Base-by-base conservation (phyloP, 2,888 invertebrate species). In the Eupithecia tripunctaria region DNA sequence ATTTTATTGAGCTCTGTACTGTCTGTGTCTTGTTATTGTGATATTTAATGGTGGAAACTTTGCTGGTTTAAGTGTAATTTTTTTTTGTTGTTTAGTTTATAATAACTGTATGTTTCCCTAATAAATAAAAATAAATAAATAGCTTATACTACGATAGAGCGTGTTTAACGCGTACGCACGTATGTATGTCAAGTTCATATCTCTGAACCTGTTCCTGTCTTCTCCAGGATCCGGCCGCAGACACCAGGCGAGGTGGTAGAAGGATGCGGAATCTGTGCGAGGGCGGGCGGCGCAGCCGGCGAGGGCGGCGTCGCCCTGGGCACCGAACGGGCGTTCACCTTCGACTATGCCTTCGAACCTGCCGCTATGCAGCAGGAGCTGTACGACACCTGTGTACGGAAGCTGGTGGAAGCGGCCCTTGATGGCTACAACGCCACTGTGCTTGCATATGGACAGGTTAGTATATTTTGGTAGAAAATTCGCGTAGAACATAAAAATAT, bases 361-460 rank as follows among this genome's bases (percentile, higher is more conserved):
- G 95, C 94, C 71, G 95, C 96, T 62, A 91, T 91, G 69, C 99
- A 99, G 92, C 96, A 91, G 79, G 91, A 95, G 68, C 96, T 99
- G 36, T 99, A 99, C 89, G 96, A 97, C 64, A 96, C 96, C 15
- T 98, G 98, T 86, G 98, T 99, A 68, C 96, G 96, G 72, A 96
- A 96, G 70, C 96, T 99, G 73, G 97, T 99, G 80, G 98, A 98
- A 80, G 98, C 99, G 41, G 97, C 99, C 12, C 96, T 99, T 73
- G 97, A 98, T 84, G 99, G 99, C 72, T 99, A 98, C 94, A 99
- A 99, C 95, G 99, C 99, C 21, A 99, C 99, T 15, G 98, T 99
- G 60, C 95, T 99, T 83, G 99, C 99, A 0, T 99, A 99, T 93
- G 99, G 99, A 80, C 99, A 99, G 96, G 97, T 97, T 81, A 88